Conservation (phyloP, 1,140 invertebrate species). For the Lysiphlebus fabarum region DNA sequence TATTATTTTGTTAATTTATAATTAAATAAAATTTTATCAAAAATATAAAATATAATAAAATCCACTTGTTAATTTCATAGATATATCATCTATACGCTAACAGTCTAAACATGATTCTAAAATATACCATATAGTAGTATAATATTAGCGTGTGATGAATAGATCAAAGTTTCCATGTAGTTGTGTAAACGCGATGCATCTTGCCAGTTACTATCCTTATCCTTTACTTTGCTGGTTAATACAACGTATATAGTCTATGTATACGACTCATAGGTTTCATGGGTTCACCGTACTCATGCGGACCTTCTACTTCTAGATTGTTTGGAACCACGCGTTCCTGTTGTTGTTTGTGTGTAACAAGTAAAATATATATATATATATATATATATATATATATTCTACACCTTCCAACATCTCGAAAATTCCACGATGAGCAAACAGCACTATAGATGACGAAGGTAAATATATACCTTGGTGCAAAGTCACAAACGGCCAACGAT, state of each 20-base stretch:
- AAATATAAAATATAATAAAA: no score
- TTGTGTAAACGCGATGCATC: constrained; percentile 8
- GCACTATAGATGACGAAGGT: constrained; percentile 6
- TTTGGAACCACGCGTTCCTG: no score
- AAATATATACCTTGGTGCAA: constrained; percentile 6
- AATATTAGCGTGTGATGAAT: constrained; percentile 10
- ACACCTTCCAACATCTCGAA: not conserved
- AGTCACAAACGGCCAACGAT: constrained; percentile 8
- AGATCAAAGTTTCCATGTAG: constrained; percentile 1
- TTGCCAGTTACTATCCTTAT: constrained; percentile 1
- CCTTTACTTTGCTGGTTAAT: constrained; percentile 4
- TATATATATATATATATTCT: not conserved
- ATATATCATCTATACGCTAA: no score
- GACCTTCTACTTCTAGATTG: no score
- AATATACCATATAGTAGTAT: no score
- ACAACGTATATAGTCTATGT: not conserved
- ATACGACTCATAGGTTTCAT: not conserved
- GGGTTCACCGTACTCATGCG: constrained; percentile 10
- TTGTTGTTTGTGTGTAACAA: no score
- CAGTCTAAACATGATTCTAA: no score
- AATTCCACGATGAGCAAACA: not conserved
- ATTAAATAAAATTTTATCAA: no score
- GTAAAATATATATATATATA: no score
- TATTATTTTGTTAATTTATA: no score
- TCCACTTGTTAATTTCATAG: no score